Percentiles rank a stretch among this genome's conserved stretches.
Conservation (phyloP, 2,113 vertebrate genomes). For the Pantherophis guttatus region DNA sequence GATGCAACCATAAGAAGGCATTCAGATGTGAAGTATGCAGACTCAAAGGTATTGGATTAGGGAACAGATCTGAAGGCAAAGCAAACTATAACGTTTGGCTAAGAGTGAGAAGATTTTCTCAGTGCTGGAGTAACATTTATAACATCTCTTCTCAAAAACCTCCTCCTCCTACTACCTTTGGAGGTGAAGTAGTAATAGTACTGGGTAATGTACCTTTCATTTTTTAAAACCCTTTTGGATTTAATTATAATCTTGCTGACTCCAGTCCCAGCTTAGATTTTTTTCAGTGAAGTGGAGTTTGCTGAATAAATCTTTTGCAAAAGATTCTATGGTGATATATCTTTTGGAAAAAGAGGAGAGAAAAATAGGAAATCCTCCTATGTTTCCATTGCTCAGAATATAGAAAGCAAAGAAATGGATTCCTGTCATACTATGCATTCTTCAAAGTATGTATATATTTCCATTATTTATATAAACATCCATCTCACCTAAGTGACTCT, state of each 20-base stretch:
- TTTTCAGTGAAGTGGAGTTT: not conserved
- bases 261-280: not conserved
- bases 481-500: not conserved
- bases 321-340: not conserved
- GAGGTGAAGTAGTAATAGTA: not conserved
- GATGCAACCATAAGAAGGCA: not conserved
- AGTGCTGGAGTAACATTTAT: not conserved
- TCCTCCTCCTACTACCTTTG: not conserved
- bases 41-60: not conserved
- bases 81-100: not conserved
- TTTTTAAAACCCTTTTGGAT: not conserved
- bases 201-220: not conserved
- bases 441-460: not conserved
- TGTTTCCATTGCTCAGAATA: not conserved
- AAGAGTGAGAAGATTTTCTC: not conserved
- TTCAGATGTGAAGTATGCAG: not conserved
- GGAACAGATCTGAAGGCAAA: not conserved
- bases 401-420: not conserved
- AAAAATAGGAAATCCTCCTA: not conserved
- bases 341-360: not conserved
- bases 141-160: not conserved
- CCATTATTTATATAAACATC: not conserved
- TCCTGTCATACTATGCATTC: not conserved
- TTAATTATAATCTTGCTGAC: not conserved
- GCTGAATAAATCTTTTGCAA: not conserved